phyloP scores from a whole-genome alignment of 2,888 invertebrate species.

The Acheta domesticus region DNA sequence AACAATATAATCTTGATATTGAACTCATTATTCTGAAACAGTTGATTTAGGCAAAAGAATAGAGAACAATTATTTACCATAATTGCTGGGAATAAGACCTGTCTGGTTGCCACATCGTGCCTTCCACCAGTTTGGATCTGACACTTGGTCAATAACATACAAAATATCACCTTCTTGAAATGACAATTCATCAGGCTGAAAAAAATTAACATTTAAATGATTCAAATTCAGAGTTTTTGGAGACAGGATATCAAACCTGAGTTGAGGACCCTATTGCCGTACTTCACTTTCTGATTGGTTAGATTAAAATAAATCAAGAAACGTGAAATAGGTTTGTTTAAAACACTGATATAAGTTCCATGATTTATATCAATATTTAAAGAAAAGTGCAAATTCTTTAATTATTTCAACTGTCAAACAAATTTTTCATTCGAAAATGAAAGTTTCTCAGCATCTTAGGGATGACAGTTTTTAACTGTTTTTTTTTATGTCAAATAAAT shows the following conservation, averaged over 20 bases:
- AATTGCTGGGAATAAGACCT: constrained; percentile 60
- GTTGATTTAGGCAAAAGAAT: neutral
- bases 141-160: constrained; percentile 55
- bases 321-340: neutral
- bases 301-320: neutral
- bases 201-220: neutral
- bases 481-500: too few species aligned
- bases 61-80: constrained; percentile 48
- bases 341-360: neutral
- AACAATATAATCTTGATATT: too few species aligned
- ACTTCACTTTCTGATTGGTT: neutral
- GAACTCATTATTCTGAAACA: neutral
- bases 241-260: too few species aligned
- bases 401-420: too few species aligned
- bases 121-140: constrained; percentile 55
- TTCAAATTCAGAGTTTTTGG: too few species aligned
- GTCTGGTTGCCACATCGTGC: constrained; percentile 53
- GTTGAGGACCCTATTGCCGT: neutral
- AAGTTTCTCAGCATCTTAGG: too few species aligned
- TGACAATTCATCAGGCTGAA: constrained; percentile 57
- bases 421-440: too few species aligned
- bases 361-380: neutral
- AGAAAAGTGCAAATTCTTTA: too few species aligned
- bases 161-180: constrained; percentile 62
- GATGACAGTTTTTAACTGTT: too few species aligned